Base-by-base conservation (phyloP, 64 coral and sea anemone genomes). In the Dendrophyllia cribrosa region DNA sequence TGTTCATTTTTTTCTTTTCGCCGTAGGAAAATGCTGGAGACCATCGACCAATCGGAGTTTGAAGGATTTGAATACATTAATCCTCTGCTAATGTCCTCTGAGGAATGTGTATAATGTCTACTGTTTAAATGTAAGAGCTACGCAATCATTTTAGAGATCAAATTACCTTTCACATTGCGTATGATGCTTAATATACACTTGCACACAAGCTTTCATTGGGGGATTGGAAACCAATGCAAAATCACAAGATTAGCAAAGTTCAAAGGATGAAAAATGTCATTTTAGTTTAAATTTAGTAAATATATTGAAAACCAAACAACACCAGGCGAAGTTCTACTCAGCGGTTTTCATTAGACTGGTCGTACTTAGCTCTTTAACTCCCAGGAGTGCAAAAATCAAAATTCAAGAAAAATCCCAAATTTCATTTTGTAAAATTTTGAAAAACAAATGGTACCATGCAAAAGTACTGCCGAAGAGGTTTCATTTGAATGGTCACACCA, bases 21-120 rank as follows among this genome's bases (percentile, higher is more conserved):
- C 75, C 75, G 16, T 83, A 99, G 97, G 83, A 99, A 99, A 96
- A 58, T 96, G 6, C 75, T 99, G 51, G 97, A 99, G 47, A 99
- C 94, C 25, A 99, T 99, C 43, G 97, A 99, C 84, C 97, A 99
- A 67, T 93, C 97, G 67, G 97, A 99, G 77, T 99, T 99, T 86
- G 94, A 99, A 83, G 97, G 97, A 43, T 99, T 99, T 75, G 97
- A 99, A 89, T 99, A 99, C 61, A 96, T 99, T 58, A 99, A 99
- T 78, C 97, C 97, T 17, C 91, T 99, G 85, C 83, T 99, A 46
- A 99, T 95, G 91, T 99, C 97, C 19, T 88, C 92, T 64, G 97
- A 99, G 75, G 97, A 99, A 13, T 85, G 76, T 10, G 97, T 99
- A 70, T 98, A 93, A 84, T 67, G 58, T 45, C 43, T 45, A 6